A percentile compares a stretch with the other conserved stretches of the same genome.
Evolutionary conservation across 2,113 vertebrate species (phyloP).

Genomic region (Heterotis niloticus): DNA sequence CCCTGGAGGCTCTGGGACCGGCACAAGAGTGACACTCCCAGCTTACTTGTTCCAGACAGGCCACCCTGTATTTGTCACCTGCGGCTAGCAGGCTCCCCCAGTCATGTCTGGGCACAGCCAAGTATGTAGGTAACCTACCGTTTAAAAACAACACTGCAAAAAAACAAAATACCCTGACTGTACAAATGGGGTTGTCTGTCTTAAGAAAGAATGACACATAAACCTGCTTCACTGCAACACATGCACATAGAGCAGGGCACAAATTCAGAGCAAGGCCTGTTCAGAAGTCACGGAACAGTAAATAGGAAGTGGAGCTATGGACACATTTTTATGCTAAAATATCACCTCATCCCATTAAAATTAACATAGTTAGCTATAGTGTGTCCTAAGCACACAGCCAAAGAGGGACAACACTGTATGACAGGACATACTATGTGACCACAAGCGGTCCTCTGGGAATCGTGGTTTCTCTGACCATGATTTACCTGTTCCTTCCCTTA

Average conservation of each 20-base stretch:
- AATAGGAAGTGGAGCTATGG: too few relatives aligned
- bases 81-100: not conserved
- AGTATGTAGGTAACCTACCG: slow-evolving; percentile 18
- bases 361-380: too few relatives aligned
- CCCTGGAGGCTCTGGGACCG: not conserved
- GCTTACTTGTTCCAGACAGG: not conserved
- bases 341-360: too few relatives aligned
- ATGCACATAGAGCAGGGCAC: not conserved
- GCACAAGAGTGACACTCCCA: not conserved
- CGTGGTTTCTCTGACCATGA: too few relatives aligned
- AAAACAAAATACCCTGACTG: slow-evolving; percentile 10
- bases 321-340: too few relatives aligned
- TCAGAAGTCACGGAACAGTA: too few relatives aligned
- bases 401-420: too few relatives aligned
- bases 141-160: not conserved
- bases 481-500: too few relatives aligned
- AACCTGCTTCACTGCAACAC: slow-evolving; percentile 12
- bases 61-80: not conserved
- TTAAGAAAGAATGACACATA: slow-evolving; percentile 7
- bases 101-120: slow-evolving; percentile 23
- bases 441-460: too few relatives aligned
- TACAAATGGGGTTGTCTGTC: slow-evolving; percentile 19
- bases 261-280: too few relatives aligned
- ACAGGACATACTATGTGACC: too few relatives aligned
- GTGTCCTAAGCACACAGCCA: too few relatives aligned